Base-by-base conservation (phyloP, 2,797 vertebrate species). In the Muscicapa comitata region DNA sequence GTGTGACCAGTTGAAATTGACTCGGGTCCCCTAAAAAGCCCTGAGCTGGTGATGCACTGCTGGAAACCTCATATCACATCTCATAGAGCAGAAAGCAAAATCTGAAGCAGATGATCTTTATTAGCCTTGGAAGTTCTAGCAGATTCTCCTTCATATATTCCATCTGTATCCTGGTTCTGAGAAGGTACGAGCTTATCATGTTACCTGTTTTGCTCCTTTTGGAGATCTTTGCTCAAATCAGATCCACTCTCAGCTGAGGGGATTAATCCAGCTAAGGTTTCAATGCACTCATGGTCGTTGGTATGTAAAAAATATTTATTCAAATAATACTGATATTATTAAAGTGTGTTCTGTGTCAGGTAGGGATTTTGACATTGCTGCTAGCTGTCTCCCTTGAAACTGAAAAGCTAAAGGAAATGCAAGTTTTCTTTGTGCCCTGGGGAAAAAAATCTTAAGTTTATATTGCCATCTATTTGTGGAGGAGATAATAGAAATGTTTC, bases 191-290 rank as follows among this genome's bases (percentile, higher is more conserved):
- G 26, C 16, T 31, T 38, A 38, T 38, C 14, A 15, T 38, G 38
- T 38, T 38, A 38, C 38, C 38, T 14, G 5, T 42, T 67, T 40
- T 38, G 4, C 6, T 45, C 19, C 9, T 23, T 88, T 76, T 74
- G 13, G 54, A 55, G 7, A 11, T 13, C 51, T 68, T 78, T 43
- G 7, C 43, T 75, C 40, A 42, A 74, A 59, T 37, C 20, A 66
- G 13, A 25, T 5, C 7, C 2, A 6, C 8, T 7, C 8, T 47
- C 40, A 13, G 6, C 6, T 35, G 33, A 58, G 16, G 2, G 4
- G 11, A 31, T 57, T 58, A 62, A 58, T 66, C 20, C 31, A 55
- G 13, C 9, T 50, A 19, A 65, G 10, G 15, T 62, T 85, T 72
- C 15, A 37, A 21, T 57, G 4, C 13, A 7, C 29, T 72, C 4